phyloP scores from a whole-genome alignment of 2,888 invertebrate species.

The Plebejus melissa region DNA sequence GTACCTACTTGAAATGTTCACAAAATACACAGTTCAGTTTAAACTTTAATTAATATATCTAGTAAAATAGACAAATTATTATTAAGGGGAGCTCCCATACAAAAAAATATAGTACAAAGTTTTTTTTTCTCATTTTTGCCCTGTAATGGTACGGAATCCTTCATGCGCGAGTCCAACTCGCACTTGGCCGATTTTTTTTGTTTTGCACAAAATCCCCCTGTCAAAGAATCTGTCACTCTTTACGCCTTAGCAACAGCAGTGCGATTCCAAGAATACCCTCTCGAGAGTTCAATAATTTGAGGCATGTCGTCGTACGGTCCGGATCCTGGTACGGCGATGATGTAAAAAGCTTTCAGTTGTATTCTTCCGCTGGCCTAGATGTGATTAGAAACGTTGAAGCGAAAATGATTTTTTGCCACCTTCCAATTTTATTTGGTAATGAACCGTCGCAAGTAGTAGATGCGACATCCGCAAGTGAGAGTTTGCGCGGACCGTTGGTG shows the following conservation, averaged over 20 bases:
- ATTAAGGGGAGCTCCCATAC: no score
- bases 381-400: conserved; percentile 71
- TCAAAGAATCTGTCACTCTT: conserved; percentile 63
- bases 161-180: no score
- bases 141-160: no score
- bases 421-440: conserved; percentile 68
- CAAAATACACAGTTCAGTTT: no score
- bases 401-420: conserved; percentile 70
- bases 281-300: conserved; percentile 56
- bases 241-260: not conserved
- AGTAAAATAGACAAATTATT: no score
- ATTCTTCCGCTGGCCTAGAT: conserved; percentile 76
- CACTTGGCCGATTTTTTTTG: conserved; percentile 38
- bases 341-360: conserved; percentile 76
- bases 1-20: no score
- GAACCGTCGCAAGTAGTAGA: conserved; percentile 47
- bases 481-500: conserved; percentile 59
- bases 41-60: no score
- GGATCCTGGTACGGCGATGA: conserved; percentile 74
- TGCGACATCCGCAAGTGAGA: conserved; percentile 75
- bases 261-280: conserved; percentile 51
- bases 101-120: no score
- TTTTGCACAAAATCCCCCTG: conserved; percentile 45
- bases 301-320: conserved; percentile 50
- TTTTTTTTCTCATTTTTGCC: no score